phyloP scores from a whole-genome alignment of 2,888 invertebrate genomes.

The Azorinus chamasolen region DNA sequence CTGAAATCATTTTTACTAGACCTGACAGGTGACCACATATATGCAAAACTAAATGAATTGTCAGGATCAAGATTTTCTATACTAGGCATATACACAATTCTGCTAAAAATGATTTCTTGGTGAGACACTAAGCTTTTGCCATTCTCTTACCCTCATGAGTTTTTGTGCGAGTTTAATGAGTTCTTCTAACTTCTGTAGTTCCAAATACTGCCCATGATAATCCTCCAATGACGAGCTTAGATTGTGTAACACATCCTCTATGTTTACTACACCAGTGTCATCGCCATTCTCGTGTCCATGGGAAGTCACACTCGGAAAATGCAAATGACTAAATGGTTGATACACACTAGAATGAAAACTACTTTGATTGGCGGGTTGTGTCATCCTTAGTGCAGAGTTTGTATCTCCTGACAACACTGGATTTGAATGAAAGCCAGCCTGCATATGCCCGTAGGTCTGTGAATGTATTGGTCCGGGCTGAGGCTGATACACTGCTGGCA shows the following conservation, averaged over 20 bases:
- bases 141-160: slow-evolving; percentile 85
- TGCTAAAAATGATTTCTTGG: too few relatives aligned
- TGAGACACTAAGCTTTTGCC: too few relatives aligned
- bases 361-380: slow-evolving; percentile 47
- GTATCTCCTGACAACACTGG: slow-evolving; percentile 28
- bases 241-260: slow-evolving; percentile 84
- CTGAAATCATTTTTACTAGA: too few relatives aligned
- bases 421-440: slow-evolving; percentile 60
- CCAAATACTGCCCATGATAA: slow-evolving; percentile 87
- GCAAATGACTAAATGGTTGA: slow-evolving; percentile 56
- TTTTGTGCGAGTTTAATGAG: slow-evolving; percentile 84
- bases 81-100: too few relatives aligned
- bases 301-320: slow-evolving; percentile 61
- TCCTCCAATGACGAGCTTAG: slow-evolving; percentile 86
- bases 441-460: slow-evolving; percentile 46
- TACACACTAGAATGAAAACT: slow-evolving; percentile 46
- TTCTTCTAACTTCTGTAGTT: slow-evolving; percentile 86
- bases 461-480: slow-evolving; percentile 44
- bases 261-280: slow-evolving; percentile 69
- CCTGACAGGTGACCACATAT: too few relatives aligned
- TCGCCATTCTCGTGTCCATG: neutral
- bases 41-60: too few relatives aligned
- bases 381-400: slow-evolving; percentile 24
- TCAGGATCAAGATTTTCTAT: too few relatives aligned
- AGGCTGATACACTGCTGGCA: slow-evolving; percentile 45